Conservation (phyloP, 2,888 invertebrate genomes). For the Vesta saturnalis region DNA sequence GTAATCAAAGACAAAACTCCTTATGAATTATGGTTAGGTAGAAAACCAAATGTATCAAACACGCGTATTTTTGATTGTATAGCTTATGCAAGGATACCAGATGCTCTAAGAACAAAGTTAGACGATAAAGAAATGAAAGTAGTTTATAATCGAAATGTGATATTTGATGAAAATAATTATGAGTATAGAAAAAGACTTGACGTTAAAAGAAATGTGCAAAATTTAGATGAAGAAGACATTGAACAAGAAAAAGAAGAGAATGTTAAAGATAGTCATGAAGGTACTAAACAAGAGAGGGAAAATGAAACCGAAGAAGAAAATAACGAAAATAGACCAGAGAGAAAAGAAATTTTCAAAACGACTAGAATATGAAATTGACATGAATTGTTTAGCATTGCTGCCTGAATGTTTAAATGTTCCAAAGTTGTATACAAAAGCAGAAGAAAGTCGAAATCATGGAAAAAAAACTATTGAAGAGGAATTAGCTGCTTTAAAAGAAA, state of each 20-base stretch:
- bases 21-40: too few species aligned
- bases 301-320: neutral
- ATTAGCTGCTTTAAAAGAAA: neutral
- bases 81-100: too few species aligned
- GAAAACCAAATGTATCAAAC: too few species aligned
- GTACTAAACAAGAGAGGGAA: too few species aligned
- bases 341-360: neutral
- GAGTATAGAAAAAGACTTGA: conserved; percentile 38
- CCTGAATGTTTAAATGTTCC: neutral
- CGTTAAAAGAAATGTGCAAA: neutral
- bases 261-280: too few species aligned
- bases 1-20: too few species aligned
- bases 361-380: neutral
- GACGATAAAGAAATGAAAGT: too few species aligned
- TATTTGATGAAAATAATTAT: too few species aligned
- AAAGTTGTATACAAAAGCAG: neutral
- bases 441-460: neutral
- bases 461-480: neutral
- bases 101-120: too few species aligned
- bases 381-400: neutral
- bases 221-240: conserved; percentile 32
- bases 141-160: too few species aligned
- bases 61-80: too few species aligned
- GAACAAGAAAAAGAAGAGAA: neutral
- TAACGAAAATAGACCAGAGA: neutral